Conservation (phyloP, 2,797 vertebrate genomes). For the Gymnothorax reevesii region DNA sequence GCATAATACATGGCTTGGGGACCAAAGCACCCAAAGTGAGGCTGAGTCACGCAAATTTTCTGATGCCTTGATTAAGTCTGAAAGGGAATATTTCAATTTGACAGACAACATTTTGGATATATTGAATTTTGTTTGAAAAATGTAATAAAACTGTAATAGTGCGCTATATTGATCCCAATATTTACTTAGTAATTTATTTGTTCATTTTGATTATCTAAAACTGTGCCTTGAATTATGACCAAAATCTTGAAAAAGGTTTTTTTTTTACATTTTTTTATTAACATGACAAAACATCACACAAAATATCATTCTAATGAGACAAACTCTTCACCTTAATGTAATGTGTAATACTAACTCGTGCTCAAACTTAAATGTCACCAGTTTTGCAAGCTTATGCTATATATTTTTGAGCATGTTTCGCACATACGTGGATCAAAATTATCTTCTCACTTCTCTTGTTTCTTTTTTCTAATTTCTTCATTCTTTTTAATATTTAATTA, state of each 20-base stretch:
- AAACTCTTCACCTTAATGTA: not conserved
- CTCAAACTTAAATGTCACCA: not conserved
- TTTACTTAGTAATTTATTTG: not conserved
- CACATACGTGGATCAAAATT: not conserved
- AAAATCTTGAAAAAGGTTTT: not conserved
- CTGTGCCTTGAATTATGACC: too few species aligned
- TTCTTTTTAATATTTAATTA: not conserved
- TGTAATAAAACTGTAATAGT: not conserved
- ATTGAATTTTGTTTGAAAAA: not conserved
- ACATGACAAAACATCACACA: not conserved
- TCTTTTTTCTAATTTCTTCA: not conserved
- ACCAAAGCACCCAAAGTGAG: slow-evolving; percentile 49
- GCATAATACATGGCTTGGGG: slow-evolving; percentile 59
- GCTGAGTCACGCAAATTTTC: slow-evolving; percentile 53
- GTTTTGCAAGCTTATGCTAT: not conserved
- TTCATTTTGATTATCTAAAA: not conserved
- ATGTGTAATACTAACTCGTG: not conserved
- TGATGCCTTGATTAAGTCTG: slow-evolving; percentile 28
- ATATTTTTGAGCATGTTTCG: not conserved
- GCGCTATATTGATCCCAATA: not conserved
- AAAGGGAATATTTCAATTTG: not conserved
- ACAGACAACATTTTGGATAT: not conserved
- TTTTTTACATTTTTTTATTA: too few species aligned
- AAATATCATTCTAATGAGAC: too few species aligned
- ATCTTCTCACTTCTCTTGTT: not conserved